Evolutionary conservation across 2,113 vertebrate genomes (phyloP), one percentile per base, ranked within the genome.

Genomic region (Pomatorhinus ruficollis): DNA sequence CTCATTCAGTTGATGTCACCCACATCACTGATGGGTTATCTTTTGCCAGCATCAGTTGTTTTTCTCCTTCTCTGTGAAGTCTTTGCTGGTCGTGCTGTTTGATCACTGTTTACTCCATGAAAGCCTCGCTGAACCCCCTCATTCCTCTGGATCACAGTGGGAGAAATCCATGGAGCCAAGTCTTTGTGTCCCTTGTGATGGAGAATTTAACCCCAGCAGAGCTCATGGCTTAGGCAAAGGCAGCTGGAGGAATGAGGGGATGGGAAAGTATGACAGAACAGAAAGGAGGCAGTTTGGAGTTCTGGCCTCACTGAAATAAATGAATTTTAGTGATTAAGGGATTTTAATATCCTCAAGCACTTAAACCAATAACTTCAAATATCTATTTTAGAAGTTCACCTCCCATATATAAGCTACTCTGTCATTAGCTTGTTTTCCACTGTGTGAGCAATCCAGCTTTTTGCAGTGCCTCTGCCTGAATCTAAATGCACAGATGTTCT

Each of bases 81-180:
- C 31, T 64, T 11, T 56, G 59, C 30, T 72, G 30, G 19, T 59
- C 30, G 54, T 57, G 60, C 27, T 28, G 37, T 64, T 81, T 35
- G 39, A 30, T 69, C 28, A 3, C 70, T 71, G 42, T 33, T 71
- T 5, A 69, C 15, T 49, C 68, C 35, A 8, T 33, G 33, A 69
- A 30, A 71, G 24, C n/a, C 54, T 61, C 59, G 10, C n/a, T 44
- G 25, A 81, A 57, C 0, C 17, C 18, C 25, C 33, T 42, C 23
- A 0, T 69, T 77, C 10, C 44, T 65, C 12, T 54, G 11, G 57
- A 23, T 40, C 16, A 8, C 33, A 35, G 47, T 37, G 7, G 53
- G 50, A 30, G 25, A 68, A 65, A 13, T 2, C 1, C 2, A 2
- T 5, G 69, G n/a, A 4, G 33, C 45, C 0, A 3, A 14, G 22